phyloP scores from a whole-genome alignment of 2,888 invertebrate species.

The Drosophila longiperda region DNA sequence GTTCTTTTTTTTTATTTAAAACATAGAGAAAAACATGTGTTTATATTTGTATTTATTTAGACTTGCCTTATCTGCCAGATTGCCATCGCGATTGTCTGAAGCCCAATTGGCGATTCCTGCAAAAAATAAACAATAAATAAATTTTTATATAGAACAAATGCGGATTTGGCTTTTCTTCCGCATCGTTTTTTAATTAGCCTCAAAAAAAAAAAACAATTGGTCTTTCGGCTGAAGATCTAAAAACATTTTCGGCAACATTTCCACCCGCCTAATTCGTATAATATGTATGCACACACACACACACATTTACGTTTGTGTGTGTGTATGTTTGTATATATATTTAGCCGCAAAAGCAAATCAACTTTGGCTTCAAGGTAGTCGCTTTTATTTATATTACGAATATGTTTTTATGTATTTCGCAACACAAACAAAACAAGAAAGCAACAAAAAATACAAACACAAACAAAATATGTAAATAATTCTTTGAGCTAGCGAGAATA shows the following conservation, averaged over 20 bases:
- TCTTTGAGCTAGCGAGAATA: constrained; percentile 3
- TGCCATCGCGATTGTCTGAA: constrained; percentile 84
- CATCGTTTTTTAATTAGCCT: constrained; percentile 21
- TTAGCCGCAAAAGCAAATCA: constrained; percentile 48
- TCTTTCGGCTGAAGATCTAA: constrained; percentile 27
- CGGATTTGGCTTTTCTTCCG: constrained; percentile 15
- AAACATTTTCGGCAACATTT: constrained; percentile 41
- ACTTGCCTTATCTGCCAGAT: constrained; percentile 85
- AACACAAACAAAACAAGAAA: constrained; percentile 45
- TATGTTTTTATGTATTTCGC: constrained; percentile 76
- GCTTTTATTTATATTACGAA: constrained; percentile 73
- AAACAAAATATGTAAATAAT: background rate
- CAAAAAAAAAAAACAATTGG: constrained; percentile 1
- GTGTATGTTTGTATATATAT: constrained; percentile 8
- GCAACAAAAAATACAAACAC: constrained; percentile 12
- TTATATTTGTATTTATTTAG: background rate
- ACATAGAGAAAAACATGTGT: background rate
- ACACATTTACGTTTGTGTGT: background rate
- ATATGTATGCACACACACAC: constrained; percentile 5
- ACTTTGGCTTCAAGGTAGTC: constrained; percentile 66
- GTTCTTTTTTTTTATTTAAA: background rate
- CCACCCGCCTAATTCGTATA: constrained; percentile 28
- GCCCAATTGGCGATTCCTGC: constrained; percentile 85
- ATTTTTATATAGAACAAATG: constrained; percentile 37
- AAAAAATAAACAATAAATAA: constrained; percentile 41